These are phyloP conservation scores for Platynereis dumerilii DNA, from an alignment of 2,888 invertebrate species.

Conservation along the genomic window DNA sequence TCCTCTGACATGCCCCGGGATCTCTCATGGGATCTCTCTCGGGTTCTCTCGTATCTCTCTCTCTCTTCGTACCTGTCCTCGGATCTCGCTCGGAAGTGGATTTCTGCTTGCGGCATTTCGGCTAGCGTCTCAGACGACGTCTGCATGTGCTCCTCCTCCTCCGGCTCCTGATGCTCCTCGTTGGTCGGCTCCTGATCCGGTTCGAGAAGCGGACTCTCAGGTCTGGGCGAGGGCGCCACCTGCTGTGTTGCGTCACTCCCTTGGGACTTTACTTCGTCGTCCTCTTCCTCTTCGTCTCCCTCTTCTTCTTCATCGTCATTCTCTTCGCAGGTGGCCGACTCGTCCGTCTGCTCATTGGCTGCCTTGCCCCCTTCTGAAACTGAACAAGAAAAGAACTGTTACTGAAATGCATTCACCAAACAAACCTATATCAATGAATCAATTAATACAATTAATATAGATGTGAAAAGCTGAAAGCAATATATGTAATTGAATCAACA, in stretches of 20 bases:
- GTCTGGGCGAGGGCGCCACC: neutral
- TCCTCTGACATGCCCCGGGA: too few relatives aligned
- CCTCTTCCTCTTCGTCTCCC: conserved; percentile 23
- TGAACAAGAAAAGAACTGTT: conserved; percentile 8
- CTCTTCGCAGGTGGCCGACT: conserved; percentile 27
- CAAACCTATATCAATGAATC: too few relatives aligned
- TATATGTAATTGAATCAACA: too few relatives aligned
- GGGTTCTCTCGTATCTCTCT: too few relatives aligned
- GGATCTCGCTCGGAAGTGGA: too few relatives aligned
- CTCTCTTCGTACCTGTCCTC: too few relatives aligned
- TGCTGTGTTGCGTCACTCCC: neutral
- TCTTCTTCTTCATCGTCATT: conserved; percentile 23
- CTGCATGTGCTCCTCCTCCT: neutral
- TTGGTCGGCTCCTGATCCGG: neutral
- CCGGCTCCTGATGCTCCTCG: neutral
- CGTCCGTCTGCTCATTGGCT: conserved; percentile 23
- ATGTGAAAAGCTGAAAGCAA: too few relatives aligned
- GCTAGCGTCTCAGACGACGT: neutral
- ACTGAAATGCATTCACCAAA: too few relatives aligned
- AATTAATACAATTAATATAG: too few relatives aligned
- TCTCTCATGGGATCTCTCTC: too few relatives aligned
- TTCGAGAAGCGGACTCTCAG: too few relatives aligned
- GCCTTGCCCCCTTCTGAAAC: conserved; percentile 16
- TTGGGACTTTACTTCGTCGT: conserved; percentile 10
- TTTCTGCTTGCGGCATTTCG: too few relatives aligned